A percentile compares a stretch with the other conserved stretches of the same genome.
Conservation (phyloP, 2,888 invertebrate genomes). For the Heliconius ethilla region DNA sequence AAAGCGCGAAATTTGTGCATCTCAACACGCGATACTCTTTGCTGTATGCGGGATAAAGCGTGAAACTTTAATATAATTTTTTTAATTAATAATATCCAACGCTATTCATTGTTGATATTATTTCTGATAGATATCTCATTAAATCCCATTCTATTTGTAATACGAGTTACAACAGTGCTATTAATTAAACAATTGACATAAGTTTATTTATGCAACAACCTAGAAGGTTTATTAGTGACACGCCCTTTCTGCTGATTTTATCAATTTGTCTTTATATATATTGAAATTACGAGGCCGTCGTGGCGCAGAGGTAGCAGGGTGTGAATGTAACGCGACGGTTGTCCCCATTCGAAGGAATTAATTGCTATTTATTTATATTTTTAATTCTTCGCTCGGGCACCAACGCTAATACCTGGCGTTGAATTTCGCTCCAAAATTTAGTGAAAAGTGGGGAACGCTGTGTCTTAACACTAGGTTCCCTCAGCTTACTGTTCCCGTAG, state of each 20-base stretch:
- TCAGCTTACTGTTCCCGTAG: no score
- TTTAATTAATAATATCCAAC: background rate
- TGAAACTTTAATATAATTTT: background rate
- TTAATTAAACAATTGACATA: slow-evolving; percentile 18
- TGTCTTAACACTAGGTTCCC: no score
- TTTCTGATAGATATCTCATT: background rate
- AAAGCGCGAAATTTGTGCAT: no score
- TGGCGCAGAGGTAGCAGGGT: no score
- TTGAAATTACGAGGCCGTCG: background rate
- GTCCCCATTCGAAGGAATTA: no score
- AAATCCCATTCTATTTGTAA: slow-evolving; percentile 12
- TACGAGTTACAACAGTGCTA: background rate
- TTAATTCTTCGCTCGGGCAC: no score
- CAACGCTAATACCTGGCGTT: no score
- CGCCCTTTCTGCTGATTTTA: slow-evolving; percentile 11
- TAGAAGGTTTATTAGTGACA: slow-evolving; percentile 8
- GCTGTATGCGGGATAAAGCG: background rate
- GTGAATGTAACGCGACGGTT: no score
- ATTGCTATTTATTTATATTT: no score
- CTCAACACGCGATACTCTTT: no score
- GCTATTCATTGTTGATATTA: background rate
- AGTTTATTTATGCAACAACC: slow-evolving; percentile 11
- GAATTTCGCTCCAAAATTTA: no score
- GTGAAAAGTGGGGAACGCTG: no score
- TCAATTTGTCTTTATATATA: background rate